Evolutionary conservation across 2,113 vertebrate genomes (phyloP).

Genomic region (Martes martes): DNA sequence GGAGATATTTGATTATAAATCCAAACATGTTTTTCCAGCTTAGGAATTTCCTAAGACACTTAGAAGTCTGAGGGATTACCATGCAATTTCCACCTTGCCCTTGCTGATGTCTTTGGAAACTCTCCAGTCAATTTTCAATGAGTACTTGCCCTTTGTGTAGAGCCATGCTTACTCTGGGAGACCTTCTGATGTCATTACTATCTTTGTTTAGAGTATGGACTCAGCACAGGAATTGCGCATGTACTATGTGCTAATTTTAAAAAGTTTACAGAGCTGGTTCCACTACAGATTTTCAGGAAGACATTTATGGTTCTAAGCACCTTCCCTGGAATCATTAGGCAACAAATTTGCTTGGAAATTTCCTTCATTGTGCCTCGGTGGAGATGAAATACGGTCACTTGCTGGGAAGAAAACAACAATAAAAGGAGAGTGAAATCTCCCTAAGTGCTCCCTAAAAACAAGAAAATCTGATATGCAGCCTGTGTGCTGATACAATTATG

Average conservation of each 20-base stretch:
- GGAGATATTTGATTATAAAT: background rate
- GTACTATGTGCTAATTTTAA: background rate
- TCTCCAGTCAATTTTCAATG: constrained; percentile 8
- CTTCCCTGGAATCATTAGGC: constrained; percentile 57
- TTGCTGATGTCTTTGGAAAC: constrained; percentile 33
- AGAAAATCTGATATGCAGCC: constrained; percentile 72
- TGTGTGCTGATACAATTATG: constrained; percentile 59
- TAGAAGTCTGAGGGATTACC: background rate
- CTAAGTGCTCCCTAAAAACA: constrained; percentile 74
- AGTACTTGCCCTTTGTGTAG: background rate
- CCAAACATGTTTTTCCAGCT: background rate
- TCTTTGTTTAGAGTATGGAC: background rate
- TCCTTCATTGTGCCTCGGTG: constrained; percentile 56
- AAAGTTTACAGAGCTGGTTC: background rate
- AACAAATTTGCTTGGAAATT: constrained; percentile 69
- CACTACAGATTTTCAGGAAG: constrained; percentile 28
- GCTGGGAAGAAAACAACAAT: constrained; percentile 75
- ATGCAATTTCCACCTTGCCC: background rate
- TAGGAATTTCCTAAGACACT: background rate
- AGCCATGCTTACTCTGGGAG: background rate
- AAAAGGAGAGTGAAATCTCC: constrained; percentile 75
- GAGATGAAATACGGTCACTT: constrained; percentile 70
- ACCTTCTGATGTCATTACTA: background rate
- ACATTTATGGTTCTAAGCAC: constrained; percentile 56
- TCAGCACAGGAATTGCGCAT: background rate